Evolutionary conservation across 2,888 invertebrate species (phyloP).

Genomic region (Pteria penguin): DNA sequence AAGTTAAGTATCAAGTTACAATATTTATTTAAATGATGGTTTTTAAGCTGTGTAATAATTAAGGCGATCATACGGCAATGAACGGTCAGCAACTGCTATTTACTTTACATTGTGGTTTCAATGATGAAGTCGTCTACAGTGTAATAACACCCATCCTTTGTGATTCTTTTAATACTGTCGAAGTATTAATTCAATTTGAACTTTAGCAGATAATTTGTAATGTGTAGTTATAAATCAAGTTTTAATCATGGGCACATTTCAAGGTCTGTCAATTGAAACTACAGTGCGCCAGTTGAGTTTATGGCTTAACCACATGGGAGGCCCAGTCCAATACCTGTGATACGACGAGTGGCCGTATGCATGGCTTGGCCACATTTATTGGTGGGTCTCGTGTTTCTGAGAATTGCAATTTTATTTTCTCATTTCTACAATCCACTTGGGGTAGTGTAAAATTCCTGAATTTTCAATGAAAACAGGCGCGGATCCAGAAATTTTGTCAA

Average conservation of each 20-base stretch:
- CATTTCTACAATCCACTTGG: no score
- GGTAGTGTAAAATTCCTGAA: no score
- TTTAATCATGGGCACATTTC: conserved; percentile 16
- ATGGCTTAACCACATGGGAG: conserved; percentile 3
- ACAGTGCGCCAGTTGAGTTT: conserved; percentile 4
- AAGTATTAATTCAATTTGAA: conserved; percentile 32
- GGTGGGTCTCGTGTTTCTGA: no score
- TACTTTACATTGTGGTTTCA: conserved; percentile 13
- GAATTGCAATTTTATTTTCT: no score
- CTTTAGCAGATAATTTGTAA: conserved; percentile 32
- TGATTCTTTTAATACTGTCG: not conserved
- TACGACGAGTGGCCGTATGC: not conserved
- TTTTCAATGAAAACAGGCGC: no score
- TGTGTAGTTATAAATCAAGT: conserved; percentile 36
- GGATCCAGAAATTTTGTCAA: no score
- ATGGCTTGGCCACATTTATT: not conserved
- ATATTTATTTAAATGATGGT: conserved; percentile 14
- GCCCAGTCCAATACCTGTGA: not conserved
- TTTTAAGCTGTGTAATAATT: conserved; percentile 14
- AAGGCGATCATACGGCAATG: not conserved
- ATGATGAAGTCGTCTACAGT: conserved; percentile 9
- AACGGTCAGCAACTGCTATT: conserved; percentile 12
- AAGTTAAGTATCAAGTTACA: conserved; percentile 25
- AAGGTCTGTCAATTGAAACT: conserved; percentile 3
- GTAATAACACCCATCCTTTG: conserved; percentile 4